phyloP scores from a whole-genome alignment of 2,113 vertebrate genomes.

The Propithecus coquereli region DNA sequence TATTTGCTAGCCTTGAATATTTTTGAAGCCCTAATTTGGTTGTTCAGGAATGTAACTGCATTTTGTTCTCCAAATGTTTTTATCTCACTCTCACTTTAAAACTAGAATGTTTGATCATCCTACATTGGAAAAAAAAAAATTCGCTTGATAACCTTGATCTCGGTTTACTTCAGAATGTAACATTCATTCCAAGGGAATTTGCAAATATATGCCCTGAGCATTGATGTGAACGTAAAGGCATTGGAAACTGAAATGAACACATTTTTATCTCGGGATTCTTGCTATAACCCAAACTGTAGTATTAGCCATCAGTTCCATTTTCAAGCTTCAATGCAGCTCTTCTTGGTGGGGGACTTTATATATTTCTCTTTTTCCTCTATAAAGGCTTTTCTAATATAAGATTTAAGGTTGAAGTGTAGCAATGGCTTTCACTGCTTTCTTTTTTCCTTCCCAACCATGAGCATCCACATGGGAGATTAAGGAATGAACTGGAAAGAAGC shows the following conservation, averaged over 20 bases:
- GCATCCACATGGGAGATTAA: conserved; percentile 4
- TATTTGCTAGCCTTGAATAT: background rate
- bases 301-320: conserved; percentile 10
- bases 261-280: background rate
- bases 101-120: background rate
- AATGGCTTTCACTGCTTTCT: background rate
- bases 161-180: background rate
- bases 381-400: conserved; percentile 36
- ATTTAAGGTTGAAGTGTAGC: conserved; percentile 1
- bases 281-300: background rate
- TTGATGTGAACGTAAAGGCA: background rate
- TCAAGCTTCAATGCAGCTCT: conserved; percentile 7
- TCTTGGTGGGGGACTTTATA: conserved; percentile 22
- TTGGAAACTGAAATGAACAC: background rate
- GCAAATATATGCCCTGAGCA: background rate
- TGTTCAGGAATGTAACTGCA: background rate
- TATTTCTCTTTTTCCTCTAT: background rate
- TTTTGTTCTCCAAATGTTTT: conserved; percentile 1
- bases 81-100: background rate
- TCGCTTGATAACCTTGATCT: background rate
- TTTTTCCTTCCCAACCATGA: background rate
- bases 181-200: background rate
- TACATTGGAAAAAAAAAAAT: background rate
- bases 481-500: background rate
- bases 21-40: background rate